These are phyloP conservation scores for Drosophila pseudoananassae DNA, from an alignment of 1,140 invertebrate species.

Conservation along the genomic window DNA sequence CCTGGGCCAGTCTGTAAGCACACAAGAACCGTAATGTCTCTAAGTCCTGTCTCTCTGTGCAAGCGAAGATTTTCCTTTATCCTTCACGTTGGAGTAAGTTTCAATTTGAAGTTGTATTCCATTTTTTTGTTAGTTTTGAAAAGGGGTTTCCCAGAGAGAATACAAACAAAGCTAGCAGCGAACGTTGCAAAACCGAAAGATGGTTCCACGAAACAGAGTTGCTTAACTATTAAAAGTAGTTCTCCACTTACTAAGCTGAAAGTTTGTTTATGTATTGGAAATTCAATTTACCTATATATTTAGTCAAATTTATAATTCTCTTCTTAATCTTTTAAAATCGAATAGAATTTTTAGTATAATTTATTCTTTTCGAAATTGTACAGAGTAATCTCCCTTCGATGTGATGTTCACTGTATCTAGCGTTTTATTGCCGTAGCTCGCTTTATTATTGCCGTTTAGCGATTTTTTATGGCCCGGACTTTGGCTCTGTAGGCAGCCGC, in stretches of 20 bases:
- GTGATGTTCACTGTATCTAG: slow-evolving; percentile 22
- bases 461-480: slow-evolving; percentile 69
- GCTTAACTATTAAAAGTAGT: neutral
- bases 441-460: slow-evolving; percentile 80
- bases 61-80: slow-evolving; percentile 1
- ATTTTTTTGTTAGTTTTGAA: neutral
- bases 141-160: neutral
- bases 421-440: slow-evolving; percentile 64
- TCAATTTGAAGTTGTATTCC: slow-evolving; percentile 3
- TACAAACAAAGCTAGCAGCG: neutral
- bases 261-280: neutral
- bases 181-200: neutral
- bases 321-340: too few relatives aligned
- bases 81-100: neutral
- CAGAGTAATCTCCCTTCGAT: slow-evolving; percentile 1
- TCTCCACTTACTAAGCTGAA: neutral
- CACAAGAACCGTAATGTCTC: neutral
- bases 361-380: neutral
- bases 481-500: slow-evolving; percentile 50
- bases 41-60: neutral
- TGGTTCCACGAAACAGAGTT: neutral
- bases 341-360: too few relatives aligned
- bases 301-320: too few relatives aligned
- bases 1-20: neutral
- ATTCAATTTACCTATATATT: neutral